Base-by-base conservation (phyloP, 2,888 invertebrate genomes). In the Serrognathus titanus region DNA sequence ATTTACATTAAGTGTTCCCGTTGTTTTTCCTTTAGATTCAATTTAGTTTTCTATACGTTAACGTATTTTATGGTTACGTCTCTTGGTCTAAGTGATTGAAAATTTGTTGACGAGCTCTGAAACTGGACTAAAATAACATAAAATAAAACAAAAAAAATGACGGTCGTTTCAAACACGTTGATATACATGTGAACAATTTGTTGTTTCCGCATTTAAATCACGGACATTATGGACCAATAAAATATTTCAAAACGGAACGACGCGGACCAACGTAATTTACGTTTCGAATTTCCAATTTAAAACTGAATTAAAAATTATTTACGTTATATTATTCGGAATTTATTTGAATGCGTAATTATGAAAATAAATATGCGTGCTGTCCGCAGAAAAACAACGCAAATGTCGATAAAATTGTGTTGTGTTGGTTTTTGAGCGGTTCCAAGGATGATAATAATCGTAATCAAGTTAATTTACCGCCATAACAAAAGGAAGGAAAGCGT, bases 201-300 rank as follows among this genome's bases (percentile, higher is more conserved):
- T 53, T 48, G 41, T 50, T 52, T 54, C 57, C 46, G 48, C 50
- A 31, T 38, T 48, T 49, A 53, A 53, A 57, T 57, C 57, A 39
- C 57, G 53, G 53, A 57, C 53, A 57, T 57, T 57, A 57, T 57
- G 53, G 24, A 57, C 53, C 57, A 53, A 57, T 57, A 57, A 57
- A 57, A 57, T 57, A 57, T 53, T 57, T 57, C 35, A 38, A 57
- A 57, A 57, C 53, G 43, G 57, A 53, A 53, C 57, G 53, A 31
- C 35, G 16, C 47, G 12, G 57, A 39, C 46, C 39, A 45, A 48
- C 53, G 40, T 57, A 53, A 57, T 53, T 57, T 50, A 57, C 50
- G 57, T 53, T 52, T 52, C 12, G 48, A 50, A 50, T 53, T 57
- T 57, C 52, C 50, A 53, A 53, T 57, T 43, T 50, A 45, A 52